Evolutionary conservation across 2,888 invertebrate species (phyloP).

Genomic region (Noctua fimbriata): DNA sequence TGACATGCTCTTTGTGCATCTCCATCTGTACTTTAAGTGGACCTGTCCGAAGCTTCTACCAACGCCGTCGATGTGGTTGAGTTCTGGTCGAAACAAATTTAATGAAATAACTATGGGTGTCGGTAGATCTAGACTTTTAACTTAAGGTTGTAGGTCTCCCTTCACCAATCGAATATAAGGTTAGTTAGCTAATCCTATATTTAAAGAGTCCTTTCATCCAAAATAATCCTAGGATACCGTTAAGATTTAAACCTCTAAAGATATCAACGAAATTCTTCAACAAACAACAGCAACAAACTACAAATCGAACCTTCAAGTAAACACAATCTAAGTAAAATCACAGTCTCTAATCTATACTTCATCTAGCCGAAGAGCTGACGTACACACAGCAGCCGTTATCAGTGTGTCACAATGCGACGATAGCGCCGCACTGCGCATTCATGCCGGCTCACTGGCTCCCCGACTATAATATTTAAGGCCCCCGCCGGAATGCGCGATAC

Average conservation of each 20-base stretch:
- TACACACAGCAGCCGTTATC: slow-evolving; percentile 56
- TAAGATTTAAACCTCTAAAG: neutral
- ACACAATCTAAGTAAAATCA: slow-evolving; percentile 13
- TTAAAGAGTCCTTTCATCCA: neutral
- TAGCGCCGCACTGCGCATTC: slow-evolving; percentile 67
- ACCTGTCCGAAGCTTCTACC: too few species aligned
- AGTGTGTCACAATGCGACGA: slow-evolving; percentile 63
- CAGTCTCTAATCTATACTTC: slow-evolving; percentile 35
- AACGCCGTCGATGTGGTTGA: too few species aligned
- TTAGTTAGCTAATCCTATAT: neutral
- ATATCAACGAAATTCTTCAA: neutral
- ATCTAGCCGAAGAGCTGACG: slow-evolving; percentile 26
- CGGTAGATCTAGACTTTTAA: neutral
- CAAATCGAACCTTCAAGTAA: neutral
- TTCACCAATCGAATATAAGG: neutral
- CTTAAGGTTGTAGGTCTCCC: neutral
- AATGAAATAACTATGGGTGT: neutral
- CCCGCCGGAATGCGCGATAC: slow-evolving; percentile 45
- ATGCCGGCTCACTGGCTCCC: slow-evolving; percentile 45
- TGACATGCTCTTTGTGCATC: too few species aligned
- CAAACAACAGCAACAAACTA: neutral
- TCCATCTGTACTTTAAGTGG: neutral
- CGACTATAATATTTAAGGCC: slow-evolving; percentile 66
- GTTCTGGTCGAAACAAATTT: too few species aligned
- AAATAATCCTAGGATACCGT: neutral